Evolutionary conservation across 2,113 vertebrate genomes (phyloP).

Genomic region (Myiozetetes cayanensis): DNA sequence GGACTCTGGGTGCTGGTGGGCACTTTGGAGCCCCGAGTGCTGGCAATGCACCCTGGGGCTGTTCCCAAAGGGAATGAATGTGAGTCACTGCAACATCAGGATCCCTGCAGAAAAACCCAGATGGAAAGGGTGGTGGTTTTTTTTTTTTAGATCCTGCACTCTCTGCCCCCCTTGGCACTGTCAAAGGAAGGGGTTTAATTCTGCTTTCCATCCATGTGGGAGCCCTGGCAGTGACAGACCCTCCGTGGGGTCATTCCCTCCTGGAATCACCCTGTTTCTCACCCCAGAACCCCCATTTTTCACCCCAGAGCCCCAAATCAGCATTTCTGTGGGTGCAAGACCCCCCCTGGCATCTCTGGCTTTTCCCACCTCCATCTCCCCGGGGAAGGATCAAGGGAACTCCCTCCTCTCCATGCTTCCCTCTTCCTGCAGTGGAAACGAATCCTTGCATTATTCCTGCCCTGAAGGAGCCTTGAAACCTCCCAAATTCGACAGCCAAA

Average conservation of each 20-base stretch:
- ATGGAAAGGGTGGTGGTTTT: accelerated
- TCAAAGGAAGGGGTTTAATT: not conserved
- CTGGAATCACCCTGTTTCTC: not conserved
- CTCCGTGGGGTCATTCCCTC: accelerated
- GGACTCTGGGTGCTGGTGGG: not conserved
- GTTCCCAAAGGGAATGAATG: accelerated
- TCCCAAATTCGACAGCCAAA: not conserved
- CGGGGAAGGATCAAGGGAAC: not conserved
- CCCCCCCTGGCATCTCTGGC: not conserved
- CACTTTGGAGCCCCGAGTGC: not conserved
- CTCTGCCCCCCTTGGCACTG: accelerated
- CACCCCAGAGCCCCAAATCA: not conserved
- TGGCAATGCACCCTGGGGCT: not conserved
- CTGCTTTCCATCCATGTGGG: accelerated
- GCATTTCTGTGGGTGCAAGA: not conserved
- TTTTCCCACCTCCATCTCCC: not conserved
- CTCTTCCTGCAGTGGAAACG: not conserved
- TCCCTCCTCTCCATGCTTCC: accelerated
- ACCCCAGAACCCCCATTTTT: not conserved
- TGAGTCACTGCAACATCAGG: not conserved
- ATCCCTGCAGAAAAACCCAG: not conserved
- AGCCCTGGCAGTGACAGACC: accelerated
- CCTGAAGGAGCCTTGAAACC: not conserved
- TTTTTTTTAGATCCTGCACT: not conserved
- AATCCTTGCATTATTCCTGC: not conserved